These are phyloP conservation scores for Operophtera brumata DNA, from an alignment of 2,888 invertebrate species.

Conservation along the genomic window DNA sequence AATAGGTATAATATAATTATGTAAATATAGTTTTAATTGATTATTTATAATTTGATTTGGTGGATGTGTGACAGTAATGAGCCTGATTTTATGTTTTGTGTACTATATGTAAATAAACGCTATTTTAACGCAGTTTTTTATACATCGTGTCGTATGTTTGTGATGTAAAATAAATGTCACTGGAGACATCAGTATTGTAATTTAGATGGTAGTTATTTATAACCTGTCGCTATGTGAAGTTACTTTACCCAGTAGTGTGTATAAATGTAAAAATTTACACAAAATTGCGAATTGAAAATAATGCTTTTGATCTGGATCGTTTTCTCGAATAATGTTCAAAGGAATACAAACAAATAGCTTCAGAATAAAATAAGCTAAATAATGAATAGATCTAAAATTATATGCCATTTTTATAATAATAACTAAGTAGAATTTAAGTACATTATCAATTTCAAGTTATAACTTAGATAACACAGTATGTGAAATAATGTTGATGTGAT, in stretches of 20 bases:
- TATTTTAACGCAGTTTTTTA: slow-evolving; percentile 30
- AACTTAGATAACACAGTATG: slow-evolving; percentile 1
- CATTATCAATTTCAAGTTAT: slow-evolving; percentile 13
- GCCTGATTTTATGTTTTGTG: slow-evolving; percentile 44
- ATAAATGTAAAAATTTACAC: slow-evolving; percentile 1
- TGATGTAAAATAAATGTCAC: slow-evolving; percentile 56
- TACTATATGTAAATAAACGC: slow-evolving; percentile 61
- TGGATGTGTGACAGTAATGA: slow-evolving; percentile 46
- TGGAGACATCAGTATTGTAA: slow-evolving; percentile 67
- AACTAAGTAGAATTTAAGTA: slow-evolving; percentile 20
- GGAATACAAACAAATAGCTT: neutral
- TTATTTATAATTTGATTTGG: slow-evolving; percentile 60
- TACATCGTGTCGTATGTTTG: slow-evolving; percentile 50
- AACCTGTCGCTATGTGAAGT: slow-evolving; percentile 34
- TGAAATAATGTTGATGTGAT: slow-evolving; percentile 3
- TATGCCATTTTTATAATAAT: slow-evolving; percentile 24
- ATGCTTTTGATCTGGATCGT: slow-evolving; percentile 16
- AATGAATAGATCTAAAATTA: slow-evolving; percentile 7
- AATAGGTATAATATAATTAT: slow-evolving; percentile 40
- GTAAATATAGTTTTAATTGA: slow-evolving; percentile 69
- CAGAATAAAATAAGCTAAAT: neutral
- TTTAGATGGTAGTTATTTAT: slow-evolving; percentile 61
- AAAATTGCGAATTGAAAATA: slow-evolving; percentile 3
- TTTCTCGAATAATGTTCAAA: slow-evolving; percentile 16
- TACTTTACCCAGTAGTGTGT: slow-evolving; percentile 24